Evolutionary conservation across 2,113 vertebrate genomes (phyloP), one percentile per base, ranked within the genome.

Genomic region (Penelope pileata): DNA sequence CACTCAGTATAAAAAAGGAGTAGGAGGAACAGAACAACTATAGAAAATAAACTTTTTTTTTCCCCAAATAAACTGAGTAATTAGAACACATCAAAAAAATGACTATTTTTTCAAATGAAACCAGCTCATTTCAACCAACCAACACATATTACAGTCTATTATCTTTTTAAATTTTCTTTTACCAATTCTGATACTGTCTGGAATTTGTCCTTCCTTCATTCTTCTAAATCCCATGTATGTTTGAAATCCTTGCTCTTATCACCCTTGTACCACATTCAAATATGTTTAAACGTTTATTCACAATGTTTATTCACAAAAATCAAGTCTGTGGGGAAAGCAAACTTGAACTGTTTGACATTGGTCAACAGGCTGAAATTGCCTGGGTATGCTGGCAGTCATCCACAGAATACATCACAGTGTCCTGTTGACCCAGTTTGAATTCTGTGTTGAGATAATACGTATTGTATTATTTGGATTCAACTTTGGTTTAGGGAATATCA

Each of bases 251-350:
- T 30, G 42, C 32, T 88, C 67, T 91, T 86, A 87, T 96, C 89
- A 88, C 38, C 47, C 42, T 36, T 18, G 58, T 47, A 29, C n/a
- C 64, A 77, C 69, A 93, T 50, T 96, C 68, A 60, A 94, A 86
- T 79, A 92, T 50, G 29, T 40, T 87, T 78, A 88, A 96, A 93
- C 70, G 50, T n/a, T n/a, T n/a, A n/a, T n/a, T n/a, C n/a, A n/a
- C n/a, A n/a, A 90, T 50, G 93, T 82, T 96, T 96, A 94, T 93
- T 91, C 96, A 75, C 97, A 96, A 91, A 95, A 93, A 83, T 94
- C 42, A 76, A 29, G 51, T 90, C 48, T 81, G 42, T 83, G 17
- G 59, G 66, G 84, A 86, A 91, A 80, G 73, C 89, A 96, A 94
- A 89, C 90, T 82, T 97, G 91, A 97, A 96, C 78, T 81, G 43